Conservation (phyloP, 1,140 invertebrate species). For the Mizuhopecten yessoensis region DNA sequence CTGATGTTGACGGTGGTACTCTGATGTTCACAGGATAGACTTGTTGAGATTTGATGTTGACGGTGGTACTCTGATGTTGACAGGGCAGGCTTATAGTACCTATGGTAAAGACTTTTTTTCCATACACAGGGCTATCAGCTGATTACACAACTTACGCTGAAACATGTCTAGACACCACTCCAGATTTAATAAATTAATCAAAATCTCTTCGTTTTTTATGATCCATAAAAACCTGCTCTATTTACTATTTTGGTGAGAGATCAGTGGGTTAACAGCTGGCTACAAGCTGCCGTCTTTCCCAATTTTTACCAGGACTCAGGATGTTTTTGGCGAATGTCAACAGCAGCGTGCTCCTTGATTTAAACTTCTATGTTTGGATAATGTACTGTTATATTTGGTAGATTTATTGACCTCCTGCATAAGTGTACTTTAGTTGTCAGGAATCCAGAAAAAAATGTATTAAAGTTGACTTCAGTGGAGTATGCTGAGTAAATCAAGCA, state of each 20-base stretch:
- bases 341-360: constrained; percentile 2
- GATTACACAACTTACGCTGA: background rate
- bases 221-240: constrained; percentile 31
- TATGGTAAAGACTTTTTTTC: no score
- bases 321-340: background rate
- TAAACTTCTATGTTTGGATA: constrained; percentile 14
- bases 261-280: background rate
- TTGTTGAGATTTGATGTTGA: no score
- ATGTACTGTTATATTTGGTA: constrained; percentile 6
- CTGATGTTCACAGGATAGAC: no score
- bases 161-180: background rate
- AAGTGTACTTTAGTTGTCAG: background rate
- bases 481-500: background rate
- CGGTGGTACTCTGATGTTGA: background rate
- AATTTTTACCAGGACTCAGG: background rate
- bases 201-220: background rate
- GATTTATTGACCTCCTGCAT: background rate
- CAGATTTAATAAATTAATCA: constrained; percentile 21
- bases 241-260: background rate
- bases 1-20: no score
- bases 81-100: no score
- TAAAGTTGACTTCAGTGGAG: background rate
- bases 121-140: no score
- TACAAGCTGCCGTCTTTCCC: background rate
- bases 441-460: background rate